Conservation (phyloP, 1,140 invertebrate genomes). For the Ostrea edulis region DNA sequence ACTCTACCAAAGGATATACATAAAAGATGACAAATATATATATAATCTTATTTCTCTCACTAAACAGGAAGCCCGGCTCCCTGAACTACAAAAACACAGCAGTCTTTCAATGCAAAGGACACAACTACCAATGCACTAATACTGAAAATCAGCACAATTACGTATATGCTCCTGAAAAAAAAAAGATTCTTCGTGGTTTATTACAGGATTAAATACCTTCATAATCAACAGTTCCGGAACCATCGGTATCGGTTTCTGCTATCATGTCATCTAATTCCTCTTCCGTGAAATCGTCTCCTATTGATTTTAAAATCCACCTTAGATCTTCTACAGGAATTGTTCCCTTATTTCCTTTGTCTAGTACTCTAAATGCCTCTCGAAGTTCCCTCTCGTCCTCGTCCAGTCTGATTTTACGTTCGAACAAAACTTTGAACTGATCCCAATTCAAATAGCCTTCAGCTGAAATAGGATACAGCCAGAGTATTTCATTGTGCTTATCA, state of each 20-base stretch:
- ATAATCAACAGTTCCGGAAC: slow-evolving; percentile 80
- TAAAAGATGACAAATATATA: neutral
- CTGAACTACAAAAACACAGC: neutral
- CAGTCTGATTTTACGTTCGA: slow-evolving; percentile 76
- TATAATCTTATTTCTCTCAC: neutral
- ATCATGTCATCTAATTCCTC: slow-evolving; percentile 81
- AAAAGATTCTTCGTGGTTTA: neutral
- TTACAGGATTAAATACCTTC: slow-evolving; percentile 72
- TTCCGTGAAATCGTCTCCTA: slow-evolving; percentile 79
- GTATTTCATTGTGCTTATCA: too few relatives aligned
- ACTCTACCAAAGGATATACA: neutral
- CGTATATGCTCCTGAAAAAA: neutral
- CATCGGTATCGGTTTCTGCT: slow-evolving; percentile 79
- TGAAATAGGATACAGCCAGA: slow-evolving; percentile 49
- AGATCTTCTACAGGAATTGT: slow-evolving; percentile 78
- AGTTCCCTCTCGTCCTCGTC: slow-evolving; percentile 80
- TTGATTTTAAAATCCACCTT: slow-evolving; percentile 77
- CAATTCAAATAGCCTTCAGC: slow-evolving; percentile 74
- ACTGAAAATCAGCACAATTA: neutral
- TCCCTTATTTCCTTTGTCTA: slow-evolving; percentile 79
- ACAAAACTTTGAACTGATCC: slow-evolving; percentile 77
- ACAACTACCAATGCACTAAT: neutral
- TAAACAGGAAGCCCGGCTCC: neutral
- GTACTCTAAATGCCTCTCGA: slow-evolving; percentile 79
- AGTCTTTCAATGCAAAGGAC: neutral